Percentiles rank a stretch among this genome's conserved stretches.
phyloP scores from a whole-genome alignment of 2,888 invertebrate genomes.

The Seira musarum region DNA sequence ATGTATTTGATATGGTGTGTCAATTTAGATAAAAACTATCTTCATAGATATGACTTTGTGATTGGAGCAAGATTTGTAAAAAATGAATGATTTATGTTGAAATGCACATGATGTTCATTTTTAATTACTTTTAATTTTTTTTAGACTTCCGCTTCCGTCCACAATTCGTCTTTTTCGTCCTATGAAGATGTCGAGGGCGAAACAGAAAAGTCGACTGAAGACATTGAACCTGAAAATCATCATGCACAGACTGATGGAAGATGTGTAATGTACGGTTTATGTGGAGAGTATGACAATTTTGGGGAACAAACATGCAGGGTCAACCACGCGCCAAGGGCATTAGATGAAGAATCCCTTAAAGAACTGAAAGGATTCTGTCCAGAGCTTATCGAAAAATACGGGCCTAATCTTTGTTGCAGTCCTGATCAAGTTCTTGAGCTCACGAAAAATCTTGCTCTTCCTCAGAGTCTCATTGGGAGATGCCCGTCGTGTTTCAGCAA shows the following conservation, averaged over 20 bases:
- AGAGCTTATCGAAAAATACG: conserved; percentile 64
- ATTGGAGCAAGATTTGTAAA: conserved; percentile 21
- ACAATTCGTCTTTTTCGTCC: conserved; percentile 27
- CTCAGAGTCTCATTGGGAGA: conserved; percentile 81
- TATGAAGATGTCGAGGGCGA: background rate
- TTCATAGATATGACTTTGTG: background rate
- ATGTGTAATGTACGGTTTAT: conserved; percentile 67
- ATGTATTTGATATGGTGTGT: background rate
- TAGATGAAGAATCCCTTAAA: conserved; percentile 39
- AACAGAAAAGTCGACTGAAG: conserved; percentile 17
- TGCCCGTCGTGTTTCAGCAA: conserved; percentile 89
- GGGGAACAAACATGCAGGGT: conserved; percentile 61
- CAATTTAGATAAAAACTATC: background rate
- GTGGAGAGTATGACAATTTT: conserved; percentile 53
- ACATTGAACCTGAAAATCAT: conserved; percentile 33
- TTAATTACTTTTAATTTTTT: conserved; percentile 8
- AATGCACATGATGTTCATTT: background rate
- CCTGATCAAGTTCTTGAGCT: conserved; percentile 60
- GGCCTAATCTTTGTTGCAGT: conserved; percentile 65
- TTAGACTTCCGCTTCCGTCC: conserved; percentile 20
- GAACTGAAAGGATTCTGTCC: conserved; percentile 60
- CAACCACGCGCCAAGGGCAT: conserved; percentile 54
- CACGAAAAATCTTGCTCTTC: conserved; percentile 71
- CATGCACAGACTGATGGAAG: conserved; percentile 49
- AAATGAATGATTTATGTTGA: background rate